Percentiles rank a stretch among this genome's conserved stretches.
Evolutionary conservation across 2,113 vertebrate species (phyloP).

Genomic region (Hemichromis elongatus): DNA sequence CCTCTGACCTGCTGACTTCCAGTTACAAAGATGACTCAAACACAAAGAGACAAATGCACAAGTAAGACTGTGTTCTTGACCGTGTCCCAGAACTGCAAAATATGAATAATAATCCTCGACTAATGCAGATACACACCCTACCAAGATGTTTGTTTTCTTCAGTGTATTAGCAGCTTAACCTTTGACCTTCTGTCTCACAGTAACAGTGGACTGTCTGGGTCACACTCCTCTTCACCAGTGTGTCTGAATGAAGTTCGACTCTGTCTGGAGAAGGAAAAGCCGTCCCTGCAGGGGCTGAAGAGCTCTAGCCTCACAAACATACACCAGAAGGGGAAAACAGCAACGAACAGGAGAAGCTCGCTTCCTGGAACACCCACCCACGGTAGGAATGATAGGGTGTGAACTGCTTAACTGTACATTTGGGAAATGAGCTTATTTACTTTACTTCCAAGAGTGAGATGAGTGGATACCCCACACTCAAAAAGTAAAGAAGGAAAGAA

Average conservation of each 20-base stretch:
- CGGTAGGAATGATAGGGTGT: slow-evolving; percentile 69
- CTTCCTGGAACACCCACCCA: slow-evolving; percentile 86
- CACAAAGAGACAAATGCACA: slow-evolving; percentile 20
- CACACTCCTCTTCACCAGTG: slow-evolving; percentile 37
- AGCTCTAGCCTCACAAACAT: slow-evolving; percentile 90
- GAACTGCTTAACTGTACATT: neutral
- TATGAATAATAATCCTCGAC: neutral
- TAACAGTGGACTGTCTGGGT: neutral
- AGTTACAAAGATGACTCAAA: slow-evolving; percentile 48
- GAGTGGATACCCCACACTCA: neutral
- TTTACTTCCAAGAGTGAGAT: neutral
- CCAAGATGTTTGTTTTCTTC: neutral
- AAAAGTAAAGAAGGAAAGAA: no score
- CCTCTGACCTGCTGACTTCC: slow-evolving; percentile 23
- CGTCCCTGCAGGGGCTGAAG: slow-evolving; percentile 80
- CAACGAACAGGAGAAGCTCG: slow-evolving; percentile 80
- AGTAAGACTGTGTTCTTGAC: neutral
- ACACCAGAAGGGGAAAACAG: slow-evolving; percentile 78
- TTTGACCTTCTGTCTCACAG: neutral
- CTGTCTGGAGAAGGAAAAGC: slow-evolving; percentile 63
- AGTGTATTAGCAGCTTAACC: neutral
- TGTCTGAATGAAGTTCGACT: slow-evolving; percentile 76
- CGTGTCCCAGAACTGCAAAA: neutral
- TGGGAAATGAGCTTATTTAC: neutral
- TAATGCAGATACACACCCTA: neutral